A percentile compares a stretch with the other conserved stretches of the same genome.
These are phyloP conservation scores for Mantis religiosa DNA, from an alignment of 2,888 invertebrate genomes.

Conservation along the genomic window DNA sequence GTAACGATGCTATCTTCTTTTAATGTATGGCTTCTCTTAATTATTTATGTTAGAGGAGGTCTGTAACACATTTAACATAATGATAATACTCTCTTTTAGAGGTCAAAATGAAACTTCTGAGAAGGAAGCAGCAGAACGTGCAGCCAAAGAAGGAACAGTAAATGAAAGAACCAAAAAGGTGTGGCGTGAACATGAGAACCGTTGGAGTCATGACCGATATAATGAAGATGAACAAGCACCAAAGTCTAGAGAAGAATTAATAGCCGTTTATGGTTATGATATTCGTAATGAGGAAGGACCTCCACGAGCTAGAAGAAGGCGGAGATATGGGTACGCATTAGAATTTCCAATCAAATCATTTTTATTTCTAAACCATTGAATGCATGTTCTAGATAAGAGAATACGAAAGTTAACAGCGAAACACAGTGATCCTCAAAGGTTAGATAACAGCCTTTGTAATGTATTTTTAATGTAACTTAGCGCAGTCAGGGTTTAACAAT, in stretches of 20 bases:
- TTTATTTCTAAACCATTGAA: no score
- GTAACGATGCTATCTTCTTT: no score
- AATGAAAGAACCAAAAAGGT: conserved; percentile 44
- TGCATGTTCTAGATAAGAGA: no score
- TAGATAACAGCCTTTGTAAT: no score
- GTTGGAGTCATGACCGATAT: conserved; percentile 86
- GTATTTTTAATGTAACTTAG: no score
- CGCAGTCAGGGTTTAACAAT: no score
- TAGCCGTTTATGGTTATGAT: conserved; percentile 88
- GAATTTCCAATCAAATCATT: no score
- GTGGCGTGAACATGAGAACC: conserved; percentile 56
- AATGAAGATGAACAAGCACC: conserved; percentile 73
- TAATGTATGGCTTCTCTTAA: no score
- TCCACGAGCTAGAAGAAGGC: conserved; percentile 77
- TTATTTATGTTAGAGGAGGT: no score
- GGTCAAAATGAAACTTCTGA: conserved; percentile 6
- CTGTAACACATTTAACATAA: no score
- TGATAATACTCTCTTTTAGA: neutral
- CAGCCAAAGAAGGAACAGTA: conserved; percentile 16
- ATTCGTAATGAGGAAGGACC: conserved; percentile 90
- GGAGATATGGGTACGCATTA: conserved; percentile 72
- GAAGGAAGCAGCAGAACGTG: conserved; percentile 14
- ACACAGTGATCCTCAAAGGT: no score
- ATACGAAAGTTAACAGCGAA: no score
- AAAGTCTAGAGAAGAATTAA: conserved; percentile 78